phyloP scores from a whole-genome alignment of 2,113 vertebrate species.

The Pica pica region DNA sequence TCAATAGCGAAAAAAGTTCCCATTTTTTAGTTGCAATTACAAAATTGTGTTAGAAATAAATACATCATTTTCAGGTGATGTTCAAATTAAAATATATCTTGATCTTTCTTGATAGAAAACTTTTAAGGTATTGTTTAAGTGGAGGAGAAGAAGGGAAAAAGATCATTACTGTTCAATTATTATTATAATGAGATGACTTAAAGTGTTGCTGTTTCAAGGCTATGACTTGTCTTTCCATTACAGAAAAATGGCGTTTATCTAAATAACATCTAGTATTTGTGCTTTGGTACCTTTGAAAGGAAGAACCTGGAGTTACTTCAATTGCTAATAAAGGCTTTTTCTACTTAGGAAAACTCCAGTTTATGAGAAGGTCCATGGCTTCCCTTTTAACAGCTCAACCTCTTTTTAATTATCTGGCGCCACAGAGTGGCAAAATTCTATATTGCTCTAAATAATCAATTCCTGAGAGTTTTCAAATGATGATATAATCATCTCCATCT shows the following conservation, averaged over 20 bases:
- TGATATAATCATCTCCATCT: background rate
- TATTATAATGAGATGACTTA: background rate
- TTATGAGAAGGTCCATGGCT: background rate
- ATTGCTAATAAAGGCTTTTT: background rate
- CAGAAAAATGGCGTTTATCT: background rate
- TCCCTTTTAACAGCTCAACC: background rate
- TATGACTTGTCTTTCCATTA: background rate
- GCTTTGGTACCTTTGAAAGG: background rate
- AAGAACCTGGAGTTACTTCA: background rate
- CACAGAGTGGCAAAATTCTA: conserved; percentile 49
- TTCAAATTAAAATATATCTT: background rate
- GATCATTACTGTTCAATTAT: background rate
- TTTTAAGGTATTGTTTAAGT: background rate
- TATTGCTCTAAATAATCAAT: background rate
- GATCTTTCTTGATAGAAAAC: background rate
- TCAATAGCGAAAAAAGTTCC: background rate
- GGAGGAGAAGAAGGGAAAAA: background rate
- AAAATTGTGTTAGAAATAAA: background rate
- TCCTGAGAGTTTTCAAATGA: background rate
- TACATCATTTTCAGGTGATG: background rate
- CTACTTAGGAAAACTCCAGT: background rate
- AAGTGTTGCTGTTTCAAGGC: background rate
- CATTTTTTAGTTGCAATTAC: background rate
- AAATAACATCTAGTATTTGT: background rate
- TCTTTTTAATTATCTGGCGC: conserved; percentile 58